Percentiles rank a stretch among this genome's conserved stretches.
phyloP scores from a whole-genome alignment of 2,888 invertebrate genomes.

The Conus canariensis region DNA sequence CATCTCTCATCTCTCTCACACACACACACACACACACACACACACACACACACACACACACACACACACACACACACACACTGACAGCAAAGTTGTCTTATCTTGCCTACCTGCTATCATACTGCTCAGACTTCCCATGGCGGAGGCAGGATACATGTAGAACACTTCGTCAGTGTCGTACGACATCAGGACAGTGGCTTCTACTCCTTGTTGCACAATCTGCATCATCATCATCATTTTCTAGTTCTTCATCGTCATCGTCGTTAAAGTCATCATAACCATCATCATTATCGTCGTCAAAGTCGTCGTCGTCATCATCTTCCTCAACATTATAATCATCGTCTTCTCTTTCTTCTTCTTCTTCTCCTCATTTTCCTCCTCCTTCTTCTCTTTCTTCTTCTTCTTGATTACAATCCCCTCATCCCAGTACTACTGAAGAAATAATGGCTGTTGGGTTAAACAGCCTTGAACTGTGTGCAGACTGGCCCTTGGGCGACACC shows the following conservation, averaged over 20 bases:
- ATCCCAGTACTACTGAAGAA: too few species aligned
- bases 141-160: neutral
- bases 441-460: too few species aligned
- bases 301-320: neutral
- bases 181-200: neutral
- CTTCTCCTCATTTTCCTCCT: too few species aligned
- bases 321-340: neutral
- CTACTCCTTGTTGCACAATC: slow-evolving; percentile 7
- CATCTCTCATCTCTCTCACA: neutral
- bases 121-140: too few species aligned
- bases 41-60: neutral
- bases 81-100: too few species aligned
- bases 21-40: neutral
- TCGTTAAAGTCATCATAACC: neutral
- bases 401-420: too few species aligned
- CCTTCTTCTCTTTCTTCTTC: too few species aligned
- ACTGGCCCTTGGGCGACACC: too few species aligned
- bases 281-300: neutral
- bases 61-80: too few species aligned
- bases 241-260: neutral
- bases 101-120: too few species aligned
- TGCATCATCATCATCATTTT: neutral
- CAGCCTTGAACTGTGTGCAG: too few species aligned
- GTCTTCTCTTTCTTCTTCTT: neutral
- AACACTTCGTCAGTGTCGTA: slow-evolving; percentile 32